Conservation (phyloP, 2,888 invertebrate species). For the Eueremaeus valkanovi region DNA sequence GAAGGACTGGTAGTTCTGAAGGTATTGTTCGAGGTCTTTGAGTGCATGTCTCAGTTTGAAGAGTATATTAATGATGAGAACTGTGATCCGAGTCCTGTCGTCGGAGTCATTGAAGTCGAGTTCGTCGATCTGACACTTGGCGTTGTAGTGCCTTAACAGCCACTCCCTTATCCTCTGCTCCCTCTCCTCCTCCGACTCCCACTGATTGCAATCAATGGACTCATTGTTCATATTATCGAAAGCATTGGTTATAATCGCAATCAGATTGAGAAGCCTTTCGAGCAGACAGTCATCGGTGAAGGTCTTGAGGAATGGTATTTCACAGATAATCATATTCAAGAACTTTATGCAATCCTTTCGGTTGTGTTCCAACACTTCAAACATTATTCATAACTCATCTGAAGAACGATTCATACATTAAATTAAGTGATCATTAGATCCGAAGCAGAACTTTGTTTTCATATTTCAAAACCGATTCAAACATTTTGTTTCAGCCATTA, state of each 20-base stretch:
- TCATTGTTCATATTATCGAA: neutral
- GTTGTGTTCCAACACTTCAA: constrained; percentile 5
- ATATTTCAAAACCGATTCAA: neutral
- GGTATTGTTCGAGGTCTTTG: constrained; percentile 28
- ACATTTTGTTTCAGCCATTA: neutral
- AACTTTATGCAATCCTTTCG: constrained; percentile 15
- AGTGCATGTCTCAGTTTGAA: constrained; percentile 27
- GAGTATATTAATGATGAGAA: constrained; percentile 5
- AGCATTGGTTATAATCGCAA: neutral
- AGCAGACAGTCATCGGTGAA: constrained; percentile 13
- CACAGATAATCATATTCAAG: constrained; percentile 35
- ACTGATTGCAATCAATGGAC: neutral
- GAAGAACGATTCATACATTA: neutral
- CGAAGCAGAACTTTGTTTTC: neutral
- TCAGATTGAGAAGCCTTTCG: constrained; percentile 1
- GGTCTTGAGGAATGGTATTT: constrained; percentile 20
- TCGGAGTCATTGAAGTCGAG: constrained; percentile 8
- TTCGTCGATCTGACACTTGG: constrained; percentile 14
- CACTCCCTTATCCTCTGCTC: neutral
- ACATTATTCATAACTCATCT: neutral
- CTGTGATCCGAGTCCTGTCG: neutral
- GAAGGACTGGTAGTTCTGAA: constrained; percentile 13
- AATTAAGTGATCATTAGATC: neutral
- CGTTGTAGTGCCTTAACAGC: constrained; percentile 16
- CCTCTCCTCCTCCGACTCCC: neutral